These are phyloP conservation scores for Himalopsyche anomala DNA, from an alignment of 2,888 invertebrate species.

Conservation along the genomic window DNA sequence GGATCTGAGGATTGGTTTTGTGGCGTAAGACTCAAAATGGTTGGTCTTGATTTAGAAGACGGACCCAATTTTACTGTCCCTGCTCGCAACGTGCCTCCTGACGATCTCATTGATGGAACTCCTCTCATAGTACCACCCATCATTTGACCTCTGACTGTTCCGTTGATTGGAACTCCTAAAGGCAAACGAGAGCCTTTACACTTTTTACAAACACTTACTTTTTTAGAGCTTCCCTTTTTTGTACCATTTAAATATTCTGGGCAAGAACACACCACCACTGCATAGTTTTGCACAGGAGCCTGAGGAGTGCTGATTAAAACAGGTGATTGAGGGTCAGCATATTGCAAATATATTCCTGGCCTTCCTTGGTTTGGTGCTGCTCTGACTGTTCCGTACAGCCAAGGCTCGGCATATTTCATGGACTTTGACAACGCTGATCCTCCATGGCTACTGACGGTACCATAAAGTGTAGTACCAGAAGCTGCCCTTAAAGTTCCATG, in stretches of 20 bases:
- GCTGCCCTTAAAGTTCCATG: slow-evolving; percentile 69
- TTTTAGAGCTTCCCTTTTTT: slow-evolving; percentile 83
- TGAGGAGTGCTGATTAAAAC: slow-evolving; percentile 77
- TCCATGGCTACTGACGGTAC: slow-evolving; percentile 78
- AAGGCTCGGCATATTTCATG: slow-evolving; percentile 90
- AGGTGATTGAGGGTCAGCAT: slow-evolving; percentile 74
- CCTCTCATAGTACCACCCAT: slow-evolving; percentile 68
- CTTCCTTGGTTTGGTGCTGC: slow-evolving; percentile 75
- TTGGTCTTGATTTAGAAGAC: slow-evolving; percentile 78
- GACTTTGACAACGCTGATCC: slow-evolving; percentile 87
- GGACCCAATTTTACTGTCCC: slow-evolving; percentile 81
- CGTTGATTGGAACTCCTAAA: slow-evolving; percentile 82
- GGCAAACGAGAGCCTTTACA: slow-evolving; percentile 89
- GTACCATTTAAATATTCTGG: slow-evolving; percentile 88
- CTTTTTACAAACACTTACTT: slow-evolving; percentile 88
- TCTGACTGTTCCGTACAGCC: slow-evolving; percentile 89
- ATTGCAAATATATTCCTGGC: slow-evolving; percentile 75
- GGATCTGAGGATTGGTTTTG: slow-evolving; percentile 81
- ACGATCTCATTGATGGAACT: slow-evolving; percentile 65
- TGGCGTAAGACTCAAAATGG: slow-evolving; percentile 78
- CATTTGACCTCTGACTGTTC: slow-evolving; percentile 79
- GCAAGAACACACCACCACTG: slow-evolving; percentile 88
- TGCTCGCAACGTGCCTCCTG: slow-evolving; percentile 73
- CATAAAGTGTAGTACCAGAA: slow-evolving; percentile 75
- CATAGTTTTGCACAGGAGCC: slow-evolving; percentile 79